phyloP scores from a whole-genome alignment of 2,797 vertebrate species.

The Enteromius paludinosus region DNA sequence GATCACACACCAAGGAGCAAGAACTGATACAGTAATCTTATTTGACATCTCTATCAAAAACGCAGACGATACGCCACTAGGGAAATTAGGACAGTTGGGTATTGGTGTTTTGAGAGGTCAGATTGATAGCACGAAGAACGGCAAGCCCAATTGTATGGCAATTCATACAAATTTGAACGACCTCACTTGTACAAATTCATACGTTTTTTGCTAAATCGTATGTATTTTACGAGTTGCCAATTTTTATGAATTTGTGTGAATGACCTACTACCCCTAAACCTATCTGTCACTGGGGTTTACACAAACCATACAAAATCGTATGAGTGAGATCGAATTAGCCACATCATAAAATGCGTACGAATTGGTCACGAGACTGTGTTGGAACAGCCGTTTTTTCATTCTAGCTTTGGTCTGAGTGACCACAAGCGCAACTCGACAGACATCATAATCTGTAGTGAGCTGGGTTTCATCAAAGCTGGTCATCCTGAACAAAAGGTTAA shows the following conservation, averaged over 20 bases:
- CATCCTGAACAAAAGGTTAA: slow-evolving; percentile 18
- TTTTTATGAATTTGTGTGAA: too few relatives aligned
- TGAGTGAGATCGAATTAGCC: too few relatives aligned
- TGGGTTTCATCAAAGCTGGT: neutral
- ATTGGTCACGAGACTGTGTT: too few relatives aligned
- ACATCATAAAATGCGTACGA: too few relatives aligned
- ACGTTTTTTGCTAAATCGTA: too few relatives aligned
- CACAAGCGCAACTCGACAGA: neutral
- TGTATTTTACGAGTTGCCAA: too few relatives aligned
- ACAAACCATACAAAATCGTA: too few relatives aligned
- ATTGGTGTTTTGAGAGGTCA: slow-evolving; percentile 27
- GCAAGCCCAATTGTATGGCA: too few relatives aligned
- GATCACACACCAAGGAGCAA: slow-evolving; percentile 51
- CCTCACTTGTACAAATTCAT: too few relatives aligned
- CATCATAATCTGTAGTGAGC: neutral
- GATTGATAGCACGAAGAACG: neutral
- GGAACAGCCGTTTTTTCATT: neutral
- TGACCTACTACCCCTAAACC: too few relatives aligned
- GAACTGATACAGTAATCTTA: slow-evolving; percentile 49
- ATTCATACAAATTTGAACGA: too few relatives aligned
- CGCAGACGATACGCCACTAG: neutral
- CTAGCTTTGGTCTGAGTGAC: neutral
- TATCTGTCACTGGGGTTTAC: too few relatives aligned
- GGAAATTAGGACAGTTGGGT: slow-evolving; percentile 37
- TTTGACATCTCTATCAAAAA: slow-evolving; percentile 53